phyloP scores from a whole-genome alignment of 2,113 vertebrate genomes.

The Grallaria varia region DNA sequence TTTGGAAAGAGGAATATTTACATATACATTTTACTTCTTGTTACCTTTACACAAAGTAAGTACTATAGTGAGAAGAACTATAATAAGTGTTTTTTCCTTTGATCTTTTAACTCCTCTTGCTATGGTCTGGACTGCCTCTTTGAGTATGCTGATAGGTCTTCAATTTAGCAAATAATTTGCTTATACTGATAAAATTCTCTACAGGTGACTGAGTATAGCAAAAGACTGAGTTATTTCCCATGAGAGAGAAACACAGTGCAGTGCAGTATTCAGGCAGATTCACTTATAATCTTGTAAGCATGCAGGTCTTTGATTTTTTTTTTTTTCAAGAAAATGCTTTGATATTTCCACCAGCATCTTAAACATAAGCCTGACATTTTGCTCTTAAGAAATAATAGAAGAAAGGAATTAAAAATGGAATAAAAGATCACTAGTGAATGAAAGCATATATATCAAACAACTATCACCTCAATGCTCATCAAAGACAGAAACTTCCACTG shows the following conservation, averaged over 20 bases:
- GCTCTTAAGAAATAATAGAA: neutral
- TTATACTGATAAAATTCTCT: neutral
- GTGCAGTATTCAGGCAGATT: neutral
- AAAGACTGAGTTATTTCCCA: neutral
- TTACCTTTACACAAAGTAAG: neutral
- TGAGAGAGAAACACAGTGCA: neutral
- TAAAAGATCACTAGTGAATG: slow-evolving; percentile 3
- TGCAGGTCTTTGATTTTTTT: slow-evolving; percentile 6
- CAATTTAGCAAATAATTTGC: neutral
- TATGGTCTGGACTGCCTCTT: neutral
- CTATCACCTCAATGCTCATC: neutral
- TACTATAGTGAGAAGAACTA: neutral
- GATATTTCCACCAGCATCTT: slow-evolving; percentile 46
- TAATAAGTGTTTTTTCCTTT: neutral
- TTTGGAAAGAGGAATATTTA: neutral
- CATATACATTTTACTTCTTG: neutral
- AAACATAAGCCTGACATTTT: slow-evolving; percentile 23
- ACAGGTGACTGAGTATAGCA: neutral
- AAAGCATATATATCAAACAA: slow-evolving; percentile 5
- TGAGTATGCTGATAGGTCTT: neutral
- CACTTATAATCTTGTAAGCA: slow-evolving; percentile 1
- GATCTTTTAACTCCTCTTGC: neutral
- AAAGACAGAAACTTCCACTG: neutral
- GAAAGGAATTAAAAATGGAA: slow-evolving; percentile 17
- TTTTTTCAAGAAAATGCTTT: neutral